A percentile compares a stretch with the other conserved stretches of the same genome.
phyloP scores from a whole-genome alignment of 2,888 invertebrate species.

The Rhopalosiphum nymphaeae region DNA sequence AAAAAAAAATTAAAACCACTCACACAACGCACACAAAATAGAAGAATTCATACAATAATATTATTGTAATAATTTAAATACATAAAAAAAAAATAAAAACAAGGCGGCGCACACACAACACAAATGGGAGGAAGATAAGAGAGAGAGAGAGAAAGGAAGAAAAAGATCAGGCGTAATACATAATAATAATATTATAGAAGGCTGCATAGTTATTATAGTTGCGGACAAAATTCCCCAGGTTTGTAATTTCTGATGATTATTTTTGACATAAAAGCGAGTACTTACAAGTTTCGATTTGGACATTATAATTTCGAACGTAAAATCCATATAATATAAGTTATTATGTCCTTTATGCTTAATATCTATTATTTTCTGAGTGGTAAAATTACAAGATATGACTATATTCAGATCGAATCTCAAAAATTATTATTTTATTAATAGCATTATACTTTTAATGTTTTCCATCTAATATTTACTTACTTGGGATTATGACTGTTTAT shows the following conservation, averaged over 20 bases:
- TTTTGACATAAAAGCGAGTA: background rate
- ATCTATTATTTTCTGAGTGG: background rate
- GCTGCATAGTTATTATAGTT: background rate
- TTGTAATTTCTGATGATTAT: background rate
- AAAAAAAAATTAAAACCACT: conserved; percentile 11
- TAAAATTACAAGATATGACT: background rate
- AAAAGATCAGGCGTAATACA: background rate
- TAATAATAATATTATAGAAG: background rate
- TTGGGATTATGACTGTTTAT: background rate
- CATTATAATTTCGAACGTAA: background rate
- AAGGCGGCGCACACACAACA: background rate
- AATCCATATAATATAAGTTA: background rate
- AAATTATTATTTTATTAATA: background rate
- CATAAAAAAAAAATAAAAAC: conserved; percentile 1
- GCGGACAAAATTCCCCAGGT: background rate
- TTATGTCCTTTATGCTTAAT: background rate
- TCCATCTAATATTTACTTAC: background rate
- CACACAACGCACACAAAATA: conserved; percentile 27
- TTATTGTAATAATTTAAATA: background rate
- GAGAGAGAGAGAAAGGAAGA: background rate
- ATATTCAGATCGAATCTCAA: background rate
- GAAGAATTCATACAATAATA: conserved; percentile 6
- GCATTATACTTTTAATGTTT: background rate
- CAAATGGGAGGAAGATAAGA: background rate
- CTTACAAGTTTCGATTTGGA: background rate